Percentiles rank a stretch among this genome's conserved stretches.
These are phyloP conservation scores for Drosophila mojavensis DNA, from an alignment of 1,140 invertebrate genomes.

Conservation along the genomic window DNA sequence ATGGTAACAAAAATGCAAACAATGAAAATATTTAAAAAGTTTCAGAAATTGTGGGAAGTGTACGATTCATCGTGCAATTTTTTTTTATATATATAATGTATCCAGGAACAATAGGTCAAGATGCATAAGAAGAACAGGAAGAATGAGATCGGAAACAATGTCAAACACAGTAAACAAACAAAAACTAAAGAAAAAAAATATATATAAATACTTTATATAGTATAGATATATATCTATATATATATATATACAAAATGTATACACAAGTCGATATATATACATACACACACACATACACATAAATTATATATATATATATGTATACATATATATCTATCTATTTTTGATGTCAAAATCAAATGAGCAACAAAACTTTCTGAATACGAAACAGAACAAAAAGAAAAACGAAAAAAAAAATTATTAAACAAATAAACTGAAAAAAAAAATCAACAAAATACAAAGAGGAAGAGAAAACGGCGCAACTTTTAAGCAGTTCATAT, in stretches of 20 bases:
- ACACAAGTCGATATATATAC: background rate
- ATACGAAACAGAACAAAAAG: background rate
- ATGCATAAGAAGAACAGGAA: conserved; percentile 4
- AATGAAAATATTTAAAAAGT: conserved; percentile 36
- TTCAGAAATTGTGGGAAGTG: conserved; percentile 8
- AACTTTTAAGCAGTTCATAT: conserved; percentile 44
- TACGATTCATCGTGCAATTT: conserved; percentile 29
- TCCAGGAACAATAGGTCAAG: conserved; percentile 3
- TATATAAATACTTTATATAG: conserved; percentile 25
- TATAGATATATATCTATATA: conserved; percentile 29
- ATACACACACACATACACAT: conserved; percentile 1
- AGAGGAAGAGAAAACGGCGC: conserved; percentile 14
- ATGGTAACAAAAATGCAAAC: background rate
- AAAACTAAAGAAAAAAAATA: conserved; percentile 19
- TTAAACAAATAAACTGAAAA: conserved; percentile 1
- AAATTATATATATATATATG: conserved; percentile 35
- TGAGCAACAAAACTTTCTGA: conserved; percentile 22
- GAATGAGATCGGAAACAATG: conserved; percentile 16
- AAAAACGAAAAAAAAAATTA: conserved; percentile 4
- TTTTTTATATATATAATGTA: conserved; percentile 41
- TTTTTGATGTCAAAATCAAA: conserved; percentile 48
- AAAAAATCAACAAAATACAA: background rate
- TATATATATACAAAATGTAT: conserved; percentile 26
- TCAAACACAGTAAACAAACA: conserved; percentile 15
- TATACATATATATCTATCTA: conserved; percentile 14